Percentiles rank a stretch among this genome's conserved stretches.
Evolutionary conservation across 2,888 invertebrate species (phyloP).

Genomic region (Lampropteryx suffumata): DNA sequence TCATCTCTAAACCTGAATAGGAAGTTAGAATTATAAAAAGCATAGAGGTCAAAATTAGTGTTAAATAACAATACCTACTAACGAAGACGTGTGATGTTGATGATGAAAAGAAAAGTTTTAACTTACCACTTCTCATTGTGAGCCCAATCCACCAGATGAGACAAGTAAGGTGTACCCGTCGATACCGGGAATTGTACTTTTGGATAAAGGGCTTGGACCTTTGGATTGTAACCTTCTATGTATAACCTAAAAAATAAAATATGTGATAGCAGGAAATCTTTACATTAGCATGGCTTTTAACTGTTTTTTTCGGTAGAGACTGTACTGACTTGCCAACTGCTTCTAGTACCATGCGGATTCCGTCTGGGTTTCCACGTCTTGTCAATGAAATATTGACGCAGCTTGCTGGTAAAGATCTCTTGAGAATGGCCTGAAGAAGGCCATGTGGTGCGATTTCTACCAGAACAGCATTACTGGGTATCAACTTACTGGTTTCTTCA

Average conservation of each 20-base stretch:
- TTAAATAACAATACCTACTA: too few relatives aligned
- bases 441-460: conserved; percentile 96
- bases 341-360: conserved; percentile 80
- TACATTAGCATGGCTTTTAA: too few relatives aligned
- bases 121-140: conserved; percentile 86
- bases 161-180: conserved; percentile 90
- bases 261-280: too few relatives aligned
- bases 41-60: too few relatives aligned
- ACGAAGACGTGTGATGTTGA: too few relatives aligned
- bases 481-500: conserved; percentile 89
- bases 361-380: conserved; percentile 82
- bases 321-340: conserved; percentile 84
- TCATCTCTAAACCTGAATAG: too few relatives aligned
- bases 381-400: conserved; percentile 89
- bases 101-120: not conserved
- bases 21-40: too few relatives aligned
- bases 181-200: conserved; percentile 90
- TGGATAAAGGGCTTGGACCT: conserved; percentile 88
- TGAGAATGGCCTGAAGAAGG: conserved; percentile 93
- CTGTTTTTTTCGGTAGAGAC: too few relatives aligned
- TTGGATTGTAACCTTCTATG: conserved; percentile 86
- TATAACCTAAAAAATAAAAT: too few relatives aligned
- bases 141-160: conserved; percentile 91
- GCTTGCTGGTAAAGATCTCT: conserved; percentile 85
- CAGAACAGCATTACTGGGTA: conserved; percentile 90